phyloP scores from a whole-genome alignment of 2,113 vertebrate genomes.

The Dasyurus viverrinus region DNA sequence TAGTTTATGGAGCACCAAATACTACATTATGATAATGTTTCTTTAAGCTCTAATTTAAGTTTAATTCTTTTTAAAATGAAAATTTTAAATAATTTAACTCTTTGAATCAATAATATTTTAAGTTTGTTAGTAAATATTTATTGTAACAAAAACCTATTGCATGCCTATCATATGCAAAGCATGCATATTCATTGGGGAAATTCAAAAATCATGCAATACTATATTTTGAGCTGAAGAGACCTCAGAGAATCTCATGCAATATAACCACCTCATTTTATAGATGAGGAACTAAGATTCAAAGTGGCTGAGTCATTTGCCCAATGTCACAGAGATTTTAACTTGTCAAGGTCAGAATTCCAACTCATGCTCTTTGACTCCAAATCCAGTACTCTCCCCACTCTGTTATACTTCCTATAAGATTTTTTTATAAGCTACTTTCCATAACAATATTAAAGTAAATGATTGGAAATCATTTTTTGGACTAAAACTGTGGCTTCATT shows the following conservation, averaged over 20 bases:
- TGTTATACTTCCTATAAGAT: not conserved
- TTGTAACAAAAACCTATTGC: not conserved
- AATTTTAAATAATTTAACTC: not conserved
- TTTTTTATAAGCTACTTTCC: not conserved
- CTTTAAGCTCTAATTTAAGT: not conserved
- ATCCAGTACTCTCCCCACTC: not conserved
- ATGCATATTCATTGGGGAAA: not conserved
- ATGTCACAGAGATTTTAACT: not conserved
- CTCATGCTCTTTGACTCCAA: not conserved
- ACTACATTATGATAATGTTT: not conserved
- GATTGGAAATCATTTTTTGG: not conserved
- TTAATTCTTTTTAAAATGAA: not conserved
- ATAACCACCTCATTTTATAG: not conserved
- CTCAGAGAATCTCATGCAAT: not conserved
- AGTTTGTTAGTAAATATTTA: not conserved
- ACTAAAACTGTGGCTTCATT: not conserved
- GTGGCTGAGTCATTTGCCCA: not conserved
- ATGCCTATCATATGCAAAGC: not conserved
- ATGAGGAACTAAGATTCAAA: not conserved
- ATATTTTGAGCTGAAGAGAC: not conserved
- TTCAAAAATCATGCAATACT: not conserved
- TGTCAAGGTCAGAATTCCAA: not conserved
- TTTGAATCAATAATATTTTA: not conserved
- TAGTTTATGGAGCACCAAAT: not conserved
- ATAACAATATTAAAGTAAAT: not conserved